Evolutionary conservation across 2,888 invertebrate genomes (phyloP).

Genomic region (Melitaea athalia): DNA sequence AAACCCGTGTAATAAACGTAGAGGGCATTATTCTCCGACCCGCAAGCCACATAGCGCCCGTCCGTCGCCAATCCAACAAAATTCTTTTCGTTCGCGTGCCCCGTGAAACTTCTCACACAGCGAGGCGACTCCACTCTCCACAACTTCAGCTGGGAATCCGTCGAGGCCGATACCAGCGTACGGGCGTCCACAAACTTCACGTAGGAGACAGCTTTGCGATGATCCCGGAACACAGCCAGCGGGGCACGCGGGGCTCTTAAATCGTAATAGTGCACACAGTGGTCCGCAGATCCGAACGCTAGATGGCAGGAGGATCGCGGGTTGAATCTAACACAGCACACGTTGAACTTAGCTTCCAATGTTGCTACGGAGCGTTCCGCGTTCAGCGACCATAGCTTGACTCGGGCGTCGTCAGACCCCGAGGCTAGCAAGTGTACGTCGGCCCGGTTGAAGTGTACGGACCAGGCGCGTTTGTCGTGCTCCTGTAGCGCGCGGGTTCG

Average conservation of each 20-base stretch:
- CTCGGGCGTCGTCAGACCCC: constrained; percentile 94
- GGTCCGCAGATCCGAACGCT: constrained; percentile 98
- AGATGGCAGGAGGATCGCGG: constrained; percentile 89
- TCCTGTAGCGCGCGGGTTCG: constrained; percentile 87
- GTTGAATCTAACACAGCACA: constrained; percentile 93
- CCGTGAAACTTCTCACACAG: constrained; percentile 92
- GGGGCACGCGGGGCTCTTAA: constrained; percentile 91
- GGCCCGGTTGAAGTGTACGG: constrained; percentile 95
- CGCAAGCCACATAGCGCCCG: constrained; percentile 95
- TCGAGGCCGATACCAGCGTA: constrained; percentile 95
- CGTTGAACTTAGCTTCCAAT: constrained; percentile 96
- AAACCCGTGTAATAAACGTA: constrained; percentile 96
- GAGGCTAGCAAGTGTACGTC: constrained; percentile 95
- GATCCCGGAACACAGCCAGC: constrained; percentile 92
- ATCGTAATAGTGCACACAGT: constrained; percentile 98
- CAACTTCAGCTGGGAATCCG: constrained; percentile 94
- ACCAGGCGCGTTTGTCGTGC: constrained; percentile 98
- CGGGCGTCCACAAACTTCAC: constrained; percentile 93
- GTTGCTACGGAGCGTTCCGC: constrained; percentile 91
- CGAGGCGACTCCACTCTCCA: constrained; percentile 92
- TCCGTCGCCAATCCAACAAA: constrained; percentile 97
- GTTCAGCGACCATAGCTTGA: constrained; percentile 96
- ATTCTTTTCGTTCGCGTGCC: constrained; percentile 97
- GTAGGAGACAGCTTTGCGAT: constrained; percentile 96
- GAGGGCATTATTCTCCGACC: constrained; percentile 96